phyloP scores from a whole-genome alignment of 2,888 invertebrate genomes.

The Lycaena phlaeas region DNA sequence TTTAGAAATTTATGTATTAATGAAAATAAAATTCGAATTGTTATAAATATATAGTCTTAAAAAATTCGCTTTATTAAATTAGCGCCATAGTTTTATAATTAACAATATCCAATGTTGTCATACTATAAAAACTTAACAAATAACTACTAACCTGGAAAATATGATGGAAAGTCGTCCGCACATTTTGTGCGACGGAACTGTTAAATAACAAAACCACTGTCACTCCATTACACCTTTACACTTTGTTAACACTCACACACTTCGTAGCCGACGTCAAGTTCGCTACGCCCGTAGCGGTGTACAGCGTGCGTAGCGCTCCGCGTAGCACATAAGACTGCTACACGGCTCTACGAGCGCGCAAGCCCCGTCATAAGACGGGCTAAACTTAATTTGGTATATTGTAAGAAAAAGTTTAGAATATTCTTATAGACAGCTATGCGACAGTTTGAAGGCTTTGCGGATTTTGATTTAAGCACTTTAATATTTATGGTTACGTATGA shows the following conservation, averaged over 20 bases:
- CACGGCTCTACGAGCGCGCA: conserved; percentile 44
- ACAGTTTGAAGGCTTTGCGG: conserved; percentile 3
- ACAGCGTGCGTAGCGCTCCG: conserved; percentile 42
- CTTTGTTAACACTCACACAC: conserved; percentile 12
- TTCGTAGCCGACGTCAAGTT: conserved; percentile 29
- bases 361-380: conserved; percentile 33
- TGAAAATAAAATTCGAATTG: too few species aligned
- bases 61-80: too few species aligned
- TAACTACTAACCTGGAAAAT: background rate
- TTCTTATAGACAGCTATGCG: conserved; percentile 7
- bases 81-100: too few species aligned
- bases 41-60: too few species aligned
- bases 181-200: background rate
- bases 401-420: conserved; percentile 27
- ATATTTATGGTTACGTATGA: background rate
- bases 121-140: background rate
- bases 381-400: conserved; percentile 38
- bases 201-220: conserved; percentile 1
- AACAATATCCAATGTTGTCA: too few species aligned
- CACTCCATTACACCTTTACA: conserved; percentile 11
- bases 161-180: background rate
- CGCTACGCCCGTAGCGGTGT: conserved; percentile 27
- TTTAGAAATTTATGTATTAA: too few species aligned
- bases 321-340: conserved; percentile 50
- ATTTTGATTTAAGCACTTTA: background rate